phyloP scores from a whole-genome alignment of 2,797 vertebrate species.

The Rhyacichthys aspro region DNA sequence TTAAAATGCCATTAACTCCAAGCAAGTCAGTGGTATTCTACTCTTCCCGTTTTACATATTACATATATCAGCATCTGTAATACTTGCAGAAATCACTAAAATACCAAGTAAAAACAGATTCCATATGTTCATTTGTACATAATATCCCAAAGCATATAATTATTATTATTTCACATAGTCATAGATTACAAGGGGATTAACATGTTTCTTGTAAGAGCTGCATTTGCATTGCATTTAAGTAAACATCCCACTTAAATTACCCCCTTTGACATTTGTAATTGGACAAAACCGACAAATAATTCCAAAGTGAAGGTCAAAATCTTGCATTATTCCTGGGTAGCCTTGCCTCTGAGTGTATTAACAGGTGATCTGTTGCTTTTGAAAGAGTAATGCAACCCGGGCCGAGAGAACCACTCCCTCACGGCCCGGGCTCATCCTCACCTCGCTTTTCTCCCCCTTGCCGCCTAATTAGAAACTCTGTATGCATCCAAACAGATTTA shows the following conservation, averaged over 20 bases:
- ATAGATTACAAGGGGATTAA: background rate
- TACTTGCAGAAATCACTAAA: too few species aligned
- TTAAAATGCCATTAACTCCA: too few species aligned
- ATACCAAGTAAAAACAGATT: too few species aligned
- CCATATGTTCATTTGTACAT: too few species aligned
- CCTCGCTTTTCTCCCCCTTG: conserved; percentile 7
- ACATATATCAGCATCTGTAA: too few species aligned
- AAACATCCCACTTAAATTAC: background rate
- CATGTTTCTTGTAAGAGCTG: background rate
- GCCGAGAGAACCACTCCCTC: conserved; percentile 31
- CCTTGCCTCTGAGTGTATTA: background rate
- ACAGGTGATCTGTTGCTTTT: conserved; percentile 33
- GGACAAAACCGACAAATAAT: background rate
- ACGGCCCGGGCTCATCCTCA: conserved; percentile 20
- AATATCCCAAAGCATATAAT: too few species aligned
- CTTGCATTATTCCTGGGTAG: background rate
- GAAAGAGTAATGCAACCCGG: conserved; percentile 18
- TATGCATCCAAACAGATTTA: conserved; percentile 49
- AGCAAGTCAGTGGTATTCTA: too few species aligned
- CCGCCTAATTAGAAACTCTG: conserved; percentile 61
- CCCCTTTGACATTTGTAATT: background rate
- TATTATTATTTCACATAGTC: too few species aligned
- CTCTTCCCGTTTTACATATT: too few species aligned
- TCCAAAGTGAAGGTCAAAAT: conserved; percentile 8
- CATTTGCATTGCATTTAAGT: background rate